These are phyloP conservation scores for Cactoblastis cactorum DNA, from an alignment of 2,888 invertebrate species.

Conservation along the genomic window DNA sequence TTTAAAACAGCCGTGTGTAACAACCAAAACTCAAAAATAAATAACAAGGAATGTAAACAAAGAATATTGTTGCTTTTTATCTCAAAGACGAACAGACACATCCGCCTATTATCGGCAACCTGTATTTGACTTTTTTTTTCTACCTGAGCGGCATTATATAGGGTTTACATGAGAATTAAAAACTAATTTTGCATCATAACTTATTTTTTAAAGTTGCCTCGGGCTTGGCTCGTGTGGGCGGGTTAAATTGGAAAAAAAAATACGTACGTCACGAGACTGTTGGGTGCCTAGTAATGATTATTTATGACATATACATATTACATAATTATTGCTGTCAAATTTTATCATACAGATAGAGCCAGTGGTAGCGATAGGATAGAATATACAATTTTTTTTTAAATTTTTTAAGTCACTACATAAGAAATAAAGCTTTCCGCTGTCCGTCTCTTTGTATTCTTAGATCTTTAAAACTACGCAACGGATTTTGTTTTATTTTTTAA, in stretches of 20 bases:
- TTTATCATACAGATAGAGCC: no score
- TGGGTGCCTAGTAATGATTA: slow-evolving; percentile 1
- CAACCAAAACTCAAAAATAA: neutral
- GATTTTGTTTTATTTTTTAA: no score
- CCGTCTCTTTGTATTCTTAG: no score
- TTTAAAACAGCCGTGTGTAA: neutral
- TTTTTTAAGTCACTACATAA: no score
- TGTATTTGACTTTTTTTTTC: slow-evolving; percentile 4
- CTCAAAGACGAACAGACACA: slow-evolving; percentile 1
- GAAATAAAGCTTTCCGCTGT: no score
- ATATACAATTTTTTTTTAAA: no score
- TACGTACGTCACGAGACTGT: neutral
- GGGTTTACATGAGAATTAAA: slow-evolving; percentile 1
- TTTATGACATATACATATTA: no score
- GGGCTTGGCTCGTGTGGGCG: slow-evolving; percentile 5
- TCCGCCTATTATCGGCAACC: slow-evolving; percentile 4
- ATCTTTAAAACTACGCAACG: no score
- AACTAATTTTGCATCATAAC: slow-evolving; percentile 4
- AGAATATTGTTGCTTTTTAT: slow-evolving; percentile 8
- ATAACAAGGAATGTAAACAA: slow-evolving; percentile 10
- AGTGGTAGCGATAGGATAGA: no score
- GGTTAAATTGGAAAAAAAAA: neutral
- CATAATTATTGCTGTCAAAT: no score
- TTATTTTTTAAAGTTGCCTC: slow-evolving; percentile 1
- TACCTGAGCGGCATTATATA: neutral